phyloP scores from a whole-genome alignment of 2,888 invertebrate species.

The Trissoscelio sp. region DNA sequence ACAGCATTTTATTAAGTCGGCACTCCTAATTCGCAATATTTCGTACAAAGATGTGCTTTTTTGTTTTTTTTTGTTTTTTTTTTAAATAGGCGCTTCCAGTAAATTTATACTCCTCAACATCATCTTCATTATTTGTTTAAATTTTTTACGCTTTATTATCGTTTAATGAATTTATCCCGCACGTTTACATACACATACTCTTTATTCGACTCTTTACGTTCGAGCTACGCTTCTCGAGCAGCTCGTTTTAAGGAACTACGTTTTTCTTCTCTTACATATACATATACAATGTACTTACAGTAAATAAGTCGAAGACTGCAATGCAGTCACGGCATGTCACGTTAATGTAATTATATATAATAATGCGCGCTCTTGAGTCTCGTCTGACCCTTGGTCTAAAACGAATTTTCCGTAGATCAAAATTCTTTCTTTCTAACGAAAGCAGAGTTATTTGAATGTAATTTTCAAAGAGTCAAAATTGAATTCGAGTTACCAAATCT shows the following conservation, averaged over 20 bases:
- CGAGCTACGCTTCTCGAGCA: conserved; percentile 61
- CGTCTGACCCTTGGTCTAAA: conserved; percentile 64
- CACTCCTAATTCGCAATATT: conserved; percentile 66
- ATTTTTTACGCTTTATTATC: conserved; percentile 36
- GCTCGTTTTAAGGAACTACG: conserved; percentile 69
- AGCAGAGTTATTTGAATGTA: conserved; percentile 26
- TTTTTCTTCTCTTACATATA: conserved; percentile 59
- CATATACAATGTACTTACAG: conserved; percentile 69
- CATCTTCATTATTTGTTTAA: conserved; percentile 13
- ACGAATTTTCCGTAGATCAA: conserved; percentile 35
- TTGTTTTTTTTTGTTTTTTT: conserved; percentile 35
- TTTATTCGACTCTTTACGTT: conserved; percentile 59
- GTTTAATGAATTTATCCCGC: conserved; percentile 46
- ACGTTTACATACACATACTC: conserved; percentile 53
- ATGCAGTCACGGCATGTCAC: conserved; percentile 59
- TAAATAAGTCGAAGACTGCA: conserved; percentile 63
- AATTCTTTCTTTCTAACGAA: conserved; percentile 40
- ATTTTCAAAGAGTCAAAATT: conserved; percentile 21
- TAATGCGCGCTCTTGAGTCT: conserved; percentile 62
- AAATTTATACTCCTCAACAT: conserved; percentile 42
- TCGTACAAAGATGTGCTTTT: conserved; percentile 69
- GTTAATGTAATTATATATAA: conserved; percentile 66
- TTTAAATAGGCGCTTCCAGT: conserved; percentile 62
- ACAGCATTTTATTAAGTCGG: conserved; percentile 74
- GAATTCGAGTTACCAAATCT: conserved; percentile 26